Evolutionary conservation across 1,140 invertebrate genomes (phyloP).

Genomic region (Temnothorax nylanderi): DNA sequence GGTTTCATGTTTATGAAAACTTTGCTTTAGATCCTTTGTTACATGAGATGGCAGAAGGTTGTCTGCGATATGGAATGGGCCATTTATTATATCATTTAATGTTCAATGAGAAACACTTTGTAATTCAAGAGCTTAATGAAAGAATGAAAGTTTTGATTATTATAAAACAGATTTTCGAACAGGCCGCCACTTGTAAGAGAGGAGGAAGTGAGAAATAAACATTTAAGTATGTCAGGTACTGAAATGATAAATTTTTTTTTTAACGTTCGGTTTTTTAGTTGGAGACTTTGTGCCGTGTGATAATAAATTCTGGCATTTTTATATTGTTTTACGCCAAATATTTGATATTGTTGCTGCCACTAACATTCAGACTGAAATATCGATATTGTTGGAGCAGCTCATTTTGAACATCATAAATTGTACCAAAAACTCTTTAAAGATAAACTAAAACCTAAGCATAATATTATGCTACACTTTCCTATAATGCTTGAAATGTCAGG

Average conservation of each 20-base stretch:
- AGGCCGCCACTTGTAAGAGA: not conserved
- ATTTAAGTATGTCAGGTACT: not conserved
- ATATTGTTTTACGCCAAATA: not conserved
- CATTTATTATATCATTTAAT: conserved; percentile 1
- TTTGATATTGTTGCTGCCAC: not conserved
- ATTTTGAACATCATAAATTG: not conserved
- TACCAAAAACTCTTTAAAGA: not conserved
- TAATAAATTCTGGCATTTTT: not conserved
- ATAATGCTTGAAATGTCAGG: not conserved
- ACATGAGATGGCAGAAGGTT: conserved; percentile 2
- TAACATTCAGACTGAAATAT: not conserved
- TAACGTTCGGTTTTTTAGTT: not conserved
- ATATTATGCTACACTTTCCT: not conserved
- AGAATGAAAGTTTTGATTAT: not conserved
- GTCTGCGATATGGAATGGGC: not conserved
- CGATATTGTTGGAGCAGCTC: not conserved
- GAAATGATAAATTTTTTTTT: conserved; percentile 1
- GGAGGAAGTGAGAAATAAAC: not conserved
- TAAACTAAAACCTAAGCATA: not conserved
- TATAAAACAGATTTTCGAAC: not conserved
- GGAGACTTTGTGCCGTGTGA: not conserved
- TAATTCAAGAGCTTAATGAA: not conserved
- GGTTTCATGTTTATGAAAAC: not conserved
- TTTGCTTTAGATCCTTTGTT: not conserved
- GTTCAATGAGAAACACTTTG: not conserved